Conservation (phyloP, 2,113 vertebrate genomes). For the Telmatochromis sp. region DNA sequence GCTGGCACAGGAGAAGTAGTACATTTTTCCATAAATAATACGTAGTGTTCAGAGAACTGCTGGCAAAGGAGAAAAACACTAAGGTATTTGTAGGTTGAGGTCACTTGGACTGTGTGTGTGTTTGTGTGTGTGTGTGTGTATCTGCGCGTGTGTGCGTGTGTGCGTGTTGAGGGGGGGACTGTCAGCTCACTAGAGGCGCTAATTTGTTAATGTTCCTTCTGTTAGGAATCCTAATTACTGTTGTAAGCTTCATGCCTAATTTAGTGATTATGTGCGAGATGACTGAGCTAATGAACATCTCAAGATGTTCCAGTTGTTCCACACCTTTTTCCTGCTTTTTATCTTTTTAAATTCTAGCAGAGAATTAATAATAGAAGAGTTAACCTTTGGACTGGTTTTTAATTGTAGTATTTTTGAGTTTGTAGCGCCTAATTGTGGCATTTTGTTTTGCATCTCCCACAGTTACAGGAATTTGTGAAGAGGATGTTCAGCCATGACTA, state of each 20-base stretch:
- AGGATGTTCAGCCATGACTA: background rate
- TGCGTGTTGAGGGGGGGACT: background rate
- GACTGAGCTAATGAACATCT: conserved; percentile 63
- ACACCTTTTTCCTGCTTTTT: conserved; percentile 15
- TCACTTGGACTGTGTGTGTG: background rate
- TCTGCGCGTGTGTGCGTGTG: background rate
- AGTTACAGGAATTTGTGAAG: background rate
- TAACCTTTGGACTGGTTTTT: conserved; percentile 46
- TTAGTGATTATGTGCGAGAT: conserved; percentile 64
- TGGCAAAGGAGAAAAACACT: conserved; percentile 17
- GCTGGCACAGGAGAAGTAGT: background rate
- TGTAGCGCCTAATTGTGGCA: background rate
- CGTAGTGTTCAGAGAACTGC: conserved; percentile 4
- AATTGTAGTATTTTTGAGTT: conserved; percentile 19
- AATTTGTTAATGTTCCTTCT: conserved; percentile 69
- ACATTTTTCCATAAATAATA: background rate
- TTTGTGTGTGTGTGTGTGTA: background rate
- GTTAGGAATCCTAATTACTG: conserved; percentile 70
- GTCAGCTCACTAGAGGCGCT: conserved; percentile 48
- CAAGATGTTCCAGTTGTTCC: conserved; percentile 26
- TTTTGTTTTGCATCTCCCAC: background rate
- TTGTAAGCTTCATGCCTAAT: conserved; percentile 68
- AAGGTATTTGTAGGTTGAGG: conserved; percentile 20
- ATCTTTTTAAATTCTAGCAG: background rate
- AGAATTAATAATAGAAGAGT: conserved; percentile 51